These are phyloP conservation scores for Felis catus DNA, from an alignment of 2,113 vertebrate genomes.

Conservation along the genomic window F.catus_Fca126_mat1.0 CM031413.1:67297501-67298000, in stretches of 20 bases:
- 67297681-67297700: neutral
- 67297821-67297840: slow-evolving; percentile 20
- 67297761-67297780: slow-evolving; percentile 8
- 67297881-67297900: neutral
- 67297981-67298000: slow-evolving; percentile 61
- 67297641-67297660: neutral
- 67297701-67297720: neutral
- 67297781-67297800: slow-evolving; percentile 38
- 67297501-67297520: neutral
- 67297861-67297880: neutral
- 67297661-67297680: neutral
- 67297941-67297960: slow-evolving; percentile 69
- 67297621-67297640: neutral
- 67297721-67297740: neutral
- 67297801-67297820: neutral
- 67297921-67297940: slow-evolving; percentile 59
- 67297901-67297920: slow-evolving; percentile 53
- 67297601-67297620: neutral
- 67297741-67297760: neutral
- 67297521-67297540: neutral
- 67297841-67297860: neutral
- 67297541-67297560: neutral
- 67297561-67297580: neutral
- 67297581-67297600: neutral
- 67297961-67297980: slow-evolving; percentile 62